Evolutionary conservation across 2,797 vertebrate species (phyloP), one percentile per base, ranked within the genome.

Genomic region (Pelodytes ibericus): DNA sequence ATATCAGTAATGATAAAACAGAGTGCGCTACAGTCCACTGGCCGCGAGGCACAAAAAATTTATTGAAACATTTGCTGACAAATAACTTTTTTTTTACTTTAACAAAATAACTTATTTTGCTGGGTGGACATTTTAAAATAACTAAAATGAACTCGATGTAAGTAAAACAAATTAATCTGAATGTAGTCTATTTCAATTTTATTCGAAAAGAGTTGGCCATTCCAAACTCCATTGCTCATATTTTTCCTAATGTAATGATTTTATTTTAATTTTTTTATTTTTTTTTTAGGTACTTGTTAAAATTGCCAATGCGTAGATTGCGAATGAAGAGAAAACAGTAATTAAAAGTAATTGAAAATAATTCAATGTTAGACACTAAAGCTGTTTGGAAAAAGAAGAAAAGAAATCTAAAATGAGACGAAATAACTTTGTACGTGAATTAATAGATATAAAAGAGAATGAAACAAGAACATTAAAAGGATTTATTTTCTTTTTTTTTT

Each of bases 331-430:
- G 53, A 59, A 73, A 68, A 9, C 26, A 31, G 63, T 73, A 69
- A 73, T 79, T 72, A 79, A 68, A 68, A 67, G 57, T 73, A 79
- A 79, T 78, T 62, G 56, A 72, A 72, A 78, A 65, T 49, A 72
- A 29, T 27, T 18, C 30, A 59, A 29, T n/a, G 13, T 71, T 56
- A 51, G 49, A 67, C 18, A 29, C 11, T 16, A 24, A 66, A 22
- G 41, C 56, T 25, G 57, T 60, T 77, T 47, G 10, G 56, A 67
- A 77, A 72, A 16, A 41, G 33, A n/a, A 51, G 60, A 59, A 66
- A 18, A 53, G 2, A 56, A 36, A 15, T 22, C n/a, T 31, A 72
- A 31, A 31, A 41, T 13, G 25, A 44, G 3, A 30, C 8, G 15
- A 26, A 64, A 71, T 4, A n/a, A 44, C 58, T 62, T 44, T 25